Percentiles rank a stretch among this genome's conserved stretches.
phyloP scores from a whole-genome alignment of 2,113 vertebrate genomes.

The Hipposideros armiger region DNA sequence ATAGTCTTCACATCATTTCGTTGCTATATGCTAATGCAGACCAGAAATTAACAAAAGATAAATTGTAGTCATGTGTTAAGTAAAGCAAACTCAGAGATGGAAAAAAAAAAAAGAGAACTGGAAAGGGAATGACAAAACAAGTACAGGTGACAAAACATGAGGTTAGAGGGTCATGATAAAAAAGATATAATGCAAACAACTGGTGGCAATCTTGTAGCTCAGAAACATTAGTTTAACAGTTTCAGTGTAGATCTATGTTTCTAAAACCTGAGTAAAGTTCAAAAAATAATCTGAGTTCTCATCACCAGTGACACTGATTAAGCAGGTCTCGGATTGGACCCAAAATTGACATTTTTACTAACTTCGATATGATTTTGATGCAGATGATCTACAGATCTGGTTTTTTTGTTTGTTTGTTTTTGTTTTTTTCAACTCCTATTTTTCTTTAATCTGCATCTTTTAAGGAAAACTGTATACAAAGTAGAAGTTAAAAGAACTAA shows the following conservation, averaged over 20 bases:
- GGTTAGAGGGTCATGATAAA: neutral
- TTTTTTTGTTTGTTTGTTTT: neutral
- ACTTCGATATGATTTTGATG: neutral
- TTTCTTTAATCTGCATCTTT: too few species aligned
- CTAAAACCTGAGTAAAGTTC: neutral
- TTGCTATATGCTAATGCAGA: neutral
- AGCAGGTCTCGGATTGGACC: neutral
- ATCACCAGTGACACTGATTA: neutral
- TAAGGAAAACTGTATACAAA: too few species aligned
- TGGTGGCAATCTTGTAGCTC: neutral
- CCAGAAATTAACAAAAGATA: neutral
- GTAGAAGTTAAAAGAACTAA: too few species aligned
- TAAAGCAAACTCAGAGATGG: neutral
- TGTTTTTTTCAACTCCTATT: too few species aligned
- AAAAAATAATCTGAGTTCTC: neutral
- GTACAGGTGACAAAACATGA: neutral
- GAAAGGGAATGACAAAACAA: neutral
- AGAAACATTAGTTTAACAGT: neutral
- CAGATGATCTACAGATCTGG: neutral
- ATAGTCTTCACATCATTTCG: neutral
- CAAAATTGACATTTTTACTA: neutral
- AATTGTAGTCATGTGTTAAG: neutral
- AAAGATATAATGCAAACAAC: neutral
- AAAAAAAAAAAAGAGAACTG: neutral
- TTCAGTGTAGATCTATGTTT: neutral